These are phyloP conservation scores for Heliconius himera DNA, from an alignment of 1,140 invertebrate species.

Conservation along the genomic window DNA sequence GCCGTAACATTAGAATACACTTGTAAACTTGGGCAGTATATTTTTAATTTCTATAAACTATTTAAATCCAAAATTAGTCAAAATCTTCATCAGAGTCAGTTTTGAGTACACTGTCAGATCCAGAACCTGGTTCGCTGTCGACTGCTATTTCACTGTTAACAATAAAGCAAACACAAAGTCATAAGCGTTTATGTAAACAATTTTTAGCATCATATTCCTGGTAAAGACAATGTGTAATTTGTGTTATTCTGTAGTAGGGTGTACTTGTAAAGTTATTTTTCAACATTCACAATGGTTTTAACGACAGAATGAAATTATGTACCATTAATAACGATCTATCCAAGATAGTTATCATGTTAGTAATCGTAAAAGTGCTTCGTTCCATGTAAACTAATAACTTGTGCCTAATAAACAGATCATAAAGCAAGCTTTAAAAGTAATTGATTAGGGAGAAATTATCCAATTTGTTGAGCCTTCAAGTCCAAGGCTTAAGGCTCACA, in stretches of 20 bases:
- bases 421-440: conserved; percentile 19
- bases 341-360: conserved; percentile 13
- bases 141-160: conserved; percentile 60
- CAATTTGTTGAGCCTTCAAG: conserved; percentile 15
- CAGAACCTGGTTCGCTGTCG: conserved; percentile 70
- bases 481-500: conserved; percentile 16
- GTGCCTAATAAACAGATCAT: conserved; percentile 18
- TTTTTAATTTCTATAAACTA: conserved; percentile 7
- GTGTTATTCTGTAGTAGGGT: not conserved
- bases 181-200: not conserved
- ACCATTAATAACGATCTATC: conserved; percentile 13
- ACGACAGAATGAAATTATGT: not conserved
- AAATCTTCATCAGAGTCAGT: conserved; percentile 77
- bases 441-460: conserved; percentile 19
- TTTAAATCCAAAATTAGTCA: conserved; percentile 50
- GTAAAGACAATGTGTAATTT: not conserved
- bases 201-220: not conserved
- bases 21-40: conserved; percentile 29
- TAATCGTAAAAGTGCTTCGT: conserved; percentile 17
- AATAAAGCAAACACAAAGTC: conserved; percentile 39
- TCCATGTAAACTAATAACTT: conserved; percentile 16
- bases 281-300: not conserved
- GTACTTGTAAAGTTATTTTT: not conserved
- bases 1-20: not conserved
- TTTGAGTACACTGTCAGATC: conserved; percentile 71